Percentiles rank a stretch among this genome's conserved stretches.
Conservation (phyloP, 2,797 vertebrate species). For the Philypnodon macrostomus region DNA sequence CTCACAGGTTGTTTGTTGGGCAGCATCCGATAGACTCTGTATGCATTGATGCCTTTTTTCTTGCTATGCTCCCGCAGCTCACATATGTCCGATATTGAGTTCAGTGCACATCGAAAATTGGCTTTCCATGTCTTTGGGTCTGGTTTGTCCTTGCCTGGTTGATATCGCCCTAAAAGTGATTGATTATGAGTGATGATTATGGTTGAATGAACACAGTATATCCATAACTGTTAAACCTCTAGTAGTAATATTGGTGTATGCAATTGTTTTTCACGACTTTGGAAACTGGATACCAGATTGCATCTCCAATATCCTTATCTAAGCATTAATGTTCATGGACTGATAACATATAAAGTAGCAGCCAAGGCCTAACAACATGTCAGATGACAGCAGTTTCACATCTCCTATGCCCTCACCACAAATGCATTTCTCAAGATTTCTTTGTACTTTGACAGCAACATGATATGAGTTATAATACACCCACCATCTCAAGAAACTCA, state of each 20-base stretch:
- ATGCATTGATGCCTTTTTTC: conserved; percentile 79
- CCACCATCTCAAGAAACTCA: conserved; percentile 20
- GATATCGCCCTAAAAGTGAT: conserved; percentile 77
- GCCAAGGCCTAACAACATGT: background rate
- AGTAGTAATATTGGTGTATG: no score
- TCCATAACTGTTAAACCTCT: no score
- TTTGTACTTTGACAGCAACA: conserved; percentile 60
- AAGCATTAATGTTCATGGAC: background rate
- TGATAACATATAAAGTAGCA: background rate
- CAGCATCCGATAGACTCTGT: conserved; percentile 78
- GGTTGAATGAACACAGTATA: no score
- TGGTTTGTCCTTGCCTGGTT: conserved; percentile 75
- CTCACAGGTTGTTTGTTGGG: conserved; percentile 58
- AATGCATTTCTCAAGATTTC: conserved; percentile 3
- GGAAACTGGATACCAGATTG: background rate
- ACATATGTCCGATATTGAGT: conserved; percentile 77
- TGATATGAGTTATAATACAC: conserved; percentile 27
- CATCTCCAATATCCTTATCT: background rate
- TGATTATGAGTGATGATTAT: no score
- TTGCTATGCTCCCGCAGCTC: conserved; percentile 78
- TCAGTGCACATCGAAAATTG: conserved; percentile 82
- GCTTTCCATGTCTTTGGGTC: conserved; percentile 85
- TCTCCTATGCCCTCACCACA: conserved; percentile 1
- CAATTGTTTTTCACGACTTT: background rate
- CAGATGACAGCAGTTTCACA: background rate